Evolutionary conservation across 2,797 vertebrate species (phyloP), one percentile per base, ranked within the genome.

Genomic region (Setipinna tenuifilis): DNA sequence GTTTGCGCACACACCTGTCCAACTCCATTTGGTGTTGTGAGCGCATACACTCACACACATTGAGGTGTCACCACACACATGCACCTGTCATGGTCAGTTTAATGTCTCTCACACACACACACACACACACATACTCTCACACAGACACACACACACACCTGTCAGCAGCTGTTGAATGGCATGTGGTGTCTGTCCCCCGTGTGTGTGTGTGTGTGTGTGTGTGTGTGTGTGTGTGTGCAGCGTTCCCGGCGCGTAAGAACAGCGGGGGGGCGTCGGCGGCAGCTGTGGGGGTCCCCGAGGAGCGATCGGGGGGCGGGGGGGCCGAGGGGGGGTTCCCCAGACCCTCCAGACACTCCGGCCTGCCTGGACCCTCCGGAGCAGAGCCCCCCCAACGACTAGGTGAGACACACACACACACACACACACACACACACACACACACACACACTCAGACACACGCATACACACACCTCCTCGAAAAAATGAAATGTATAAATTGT

Each of bases 181-280:
- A 9, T 71, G 10, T 71, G 65, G 28, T 71, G 23, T 71, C 0
- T 71, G 50, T 54, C 2, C 16, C 61, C 61, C 7, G 11, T 71
- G 28, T 71, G 65, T 68, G 59, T 48, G 46, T 48, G 46, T 48
- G 46, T 61, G 61, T 62, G 61, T 62, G 58, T 61, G 58, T 31
- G 61, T 65, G n/a, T 65, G 61, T 65, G 61, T 65, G 61, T 65
- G 61, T 65, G 61, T 65, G 61, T 35, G 25, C 83, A 99, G 98
- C 95, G 83, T 95, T 99, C 90, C 98, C 98, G n/a, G 95, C 92
- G 71, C 97, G 96, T 57, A 98, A 97, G 91, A 94, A 95, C n/a
- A 95, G 89, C 3, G 14, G 17, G 19, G 3, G 17, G 5, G 1
- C 17, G 19, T 5, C 58, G 19, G 58, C 19, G 7, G 58, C 65